Evolutionary conservation across 2,797 vertebrate genomes (phyloP).

Genomic region (Champsocephalus esox): DNA sequence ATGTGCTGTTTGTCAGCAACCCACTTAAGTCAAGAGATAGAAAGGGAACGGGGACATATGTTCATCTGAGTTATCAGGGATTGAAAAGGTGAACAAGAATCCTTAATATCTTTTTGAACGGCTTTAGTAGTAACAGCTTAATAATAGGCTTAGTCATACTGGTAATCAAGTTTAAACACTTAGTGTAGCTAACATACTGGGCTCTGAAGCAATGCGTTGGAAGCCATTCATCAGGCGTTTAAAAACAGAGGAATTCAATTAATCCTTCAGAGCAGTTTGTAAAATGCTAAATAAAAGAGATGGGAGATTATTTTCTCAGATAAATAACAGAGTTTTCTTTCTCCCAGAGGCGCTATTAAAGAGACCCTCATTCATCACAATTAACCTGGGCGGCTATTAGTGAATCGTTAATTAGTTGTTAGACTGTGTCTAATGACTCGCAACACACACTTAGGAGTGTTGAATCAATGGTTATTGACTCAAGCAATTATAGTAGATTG

Average conservation of each 20-base stretch:
- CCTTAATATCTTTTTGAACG: not conserved
- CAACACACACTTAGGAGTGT: constrained; percentile 50
- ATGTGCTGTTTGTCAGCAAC: constrained; percentile 17
- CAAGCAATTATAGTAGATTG: constrained; percentile 37
- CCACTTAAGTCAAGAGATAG: constrained; percentile 21
- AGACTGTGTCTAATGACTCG: constrained; percentile 65
- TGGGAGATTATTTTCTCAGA: constrained; percentile 46
- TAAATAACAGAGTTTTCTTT: constrained; percentile 54
- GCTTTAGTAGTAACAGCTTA: constrained; percentile 11
- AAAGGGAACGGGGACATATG: constrained; percentile 5
- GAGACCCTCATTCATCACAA: constrained; percentile 73
- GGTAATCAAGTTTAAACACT: constrained; percentile 26
- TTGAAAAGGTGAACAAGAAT: constrained; percentile 1
- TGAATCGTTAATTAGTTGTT: constrained; percentile 72
- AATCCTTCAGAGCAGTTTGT: constrained; percentile 32
- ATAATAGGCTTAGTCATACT: not conserved
- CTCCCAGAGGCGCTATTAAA: constrained; percentile 55
- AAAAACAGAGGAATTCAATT: constrained; percentile 30
- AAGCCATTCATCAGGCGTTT: constrained; percentile 28
- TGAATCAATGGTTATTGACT: constrained; percentile 58
- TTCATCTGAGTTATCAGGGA: constrained; percentile 12
- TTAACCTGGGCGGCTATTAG: constrained; percentile 71
- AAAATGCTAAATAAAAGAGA: constrained; percentile 32
- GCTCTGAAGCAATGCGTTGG: constrained; percentile 13
- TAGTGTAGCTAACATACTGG: not conserved